Evolutionary conservation across 2,797 vertebrate species (phyloP).

Genomic region (Calcarius lapponicus): DNA sequence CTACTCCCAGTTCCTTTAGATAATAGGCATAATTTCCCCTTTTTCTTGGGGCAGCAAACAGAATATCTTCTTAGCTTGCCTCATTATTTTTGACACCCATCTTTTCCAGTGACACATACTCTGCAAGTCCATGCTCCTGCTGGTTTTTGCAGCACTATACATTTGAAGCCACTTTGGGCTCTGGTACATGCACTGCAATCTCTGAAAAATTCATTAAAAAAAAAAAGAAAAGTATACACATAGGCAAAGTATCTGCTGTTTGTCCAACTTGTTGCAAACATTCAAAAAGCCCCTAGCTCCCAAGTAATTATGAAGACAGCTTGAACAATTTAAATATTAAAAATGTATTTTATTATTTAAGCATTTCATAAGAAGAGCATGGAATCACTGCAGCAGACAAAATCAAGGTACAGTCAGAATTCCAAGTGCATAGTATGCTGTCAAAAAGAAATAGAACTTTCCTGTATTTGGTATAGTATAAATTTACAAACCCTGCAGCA

Average conservation of each 20-base stretch:
- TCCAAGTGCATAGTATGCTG: not conserved
- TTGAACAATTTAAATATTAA: constrained; percentile 52
- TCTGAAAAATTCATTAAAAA: constrained; percentile 11
- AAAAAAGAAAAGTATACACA: not conserved
- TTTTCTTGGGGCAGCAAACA: constrained; percentile 2
- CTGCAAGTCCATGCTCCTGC: not conserved
- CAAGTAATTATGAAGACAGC: constrained; percentile 14
- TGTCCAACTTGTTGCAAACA: not conserved
- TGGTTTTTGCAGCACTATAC: not conserved
- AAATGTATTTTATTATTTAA: constrained; percentile 56
- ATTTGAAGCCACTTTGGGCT: not conserved
- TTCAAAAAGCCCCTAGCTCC: not conserved
- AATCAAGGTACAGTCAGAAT: not conserved
- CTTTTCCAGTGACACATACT: not conserved
- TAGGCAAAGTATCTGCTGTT: not conserved
- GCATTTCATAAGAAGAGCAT: not conserved
- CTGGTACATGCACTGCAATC: not conserved
- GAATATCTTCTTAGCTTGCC: not conserved
- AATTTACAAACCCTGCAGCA: constrained; percentile 2
- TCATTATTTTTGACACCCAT: constrained; percentile 56
- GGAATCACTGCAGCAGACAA: constrained; percentile 8
- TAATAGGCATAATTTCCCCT: not conserved
- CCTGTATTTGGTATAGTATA: not conserved
- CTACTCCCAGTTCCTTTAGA: not conserved
- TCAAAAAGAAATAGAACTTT: not conserved